phyloP scores from a whole-genome alignment of 1,140 invertebrate genomes.

The Formica exsecta region DNA sequence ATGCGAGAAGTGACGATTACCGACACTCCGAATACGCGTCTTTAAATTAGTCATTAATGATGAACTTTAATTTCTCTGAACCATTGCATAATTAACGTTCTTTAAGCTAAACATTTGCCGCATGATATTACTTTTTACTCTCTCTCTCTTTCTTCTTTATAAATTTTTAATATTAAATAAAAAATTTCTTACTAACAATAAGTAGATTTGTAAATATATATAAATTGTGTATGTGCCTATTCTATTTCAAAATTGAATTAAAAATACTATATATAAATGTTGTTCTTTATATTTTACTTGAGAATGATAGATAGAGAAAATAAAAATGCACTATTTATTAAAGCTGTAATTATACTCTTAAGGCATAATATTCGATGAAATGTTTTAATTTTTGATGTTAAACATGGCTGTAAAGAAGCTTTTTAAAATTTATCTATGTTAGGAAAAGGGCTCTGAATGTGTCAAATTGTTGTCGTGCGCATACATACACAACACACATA shows the following conservation, averaged over 20 bases:
- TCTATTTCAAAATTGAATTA: background rate
- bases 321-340: background rate
- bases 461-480: background rate
- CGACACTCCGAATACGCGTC: background rate
- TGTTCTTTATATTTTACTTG: slow-evolving; percentile 8
- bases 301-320: slow-evolving; percentile 16
- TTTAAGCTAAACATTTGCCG: background rate
- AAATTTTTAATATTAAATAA: background rate
- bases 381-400: background rate
- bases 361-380: background rate
- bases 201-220: background rate
- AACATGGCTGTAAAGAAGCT: background rate
- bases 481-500: too few relatives aligned
- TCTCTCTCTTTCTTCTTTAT: too few relatives aligned
- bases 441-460: background rate
- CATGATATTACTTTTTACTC: background rate
- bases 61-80: background rate
- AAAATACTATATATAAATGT: background rate
- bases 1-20: background rate
- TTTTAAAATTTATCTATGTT: slow-evolving; percentile 2
- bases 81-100: background rate
- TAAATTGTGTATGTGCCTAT: too few relatives aligned
- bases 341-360: background rate
- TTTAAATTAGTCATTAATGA: background rate
- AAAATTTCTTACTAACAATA: background rate